These are phyloP conservation scores for Nicator chloris DNA, from an alignment of 2,113 vertebrate species.

Conservation along the genomic window DNA sequence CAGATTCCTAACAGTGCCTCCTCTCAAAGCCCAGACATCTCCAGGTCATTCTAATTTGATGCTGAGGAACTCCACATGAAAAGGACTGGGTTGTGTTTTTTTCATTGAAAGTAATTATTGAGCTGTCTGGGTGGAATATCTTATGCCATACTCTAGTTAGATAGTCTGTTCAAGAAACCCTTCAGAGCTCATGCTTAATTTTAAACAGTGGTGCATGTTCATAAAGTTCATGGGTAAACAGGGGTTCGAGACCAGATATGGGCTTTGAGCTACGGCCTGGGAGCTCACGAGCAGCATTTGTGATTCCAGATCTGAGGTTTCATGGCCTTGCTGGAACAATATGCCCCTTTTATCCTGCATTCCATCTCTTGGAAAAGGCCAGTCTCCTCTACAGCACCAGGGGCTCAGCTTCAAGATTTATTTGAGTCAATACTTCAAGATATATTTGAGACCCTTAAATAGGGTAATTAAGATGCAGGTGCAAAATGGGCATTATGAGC, in stretches of 20 bases:
- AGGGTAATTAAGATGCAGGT: not conserved
- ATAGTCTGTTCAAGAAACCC: not conserved
- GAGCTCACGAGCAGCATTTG: accelerated
- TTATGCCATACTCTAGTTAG: not conserved
- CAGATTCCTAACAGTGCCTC: not conserved
- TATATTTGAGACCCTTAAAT: not conserved
- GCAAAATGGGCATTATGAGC: not conserved
- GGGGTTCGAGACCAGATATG: not conserved
- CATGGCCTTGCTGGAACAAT: accelerated
- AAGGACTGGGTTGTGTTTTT: not conserved
- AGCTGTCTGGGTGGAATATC: not conserved
- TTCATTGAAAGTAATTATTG: not conserved
- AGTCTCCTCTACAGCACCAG: not conserved
- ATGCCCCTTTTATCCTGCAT: not conserved
- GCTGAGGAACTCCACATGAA: not conserved
- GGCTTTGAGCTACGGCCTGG: not conserved
- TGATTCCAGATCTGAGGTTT: not conserved
- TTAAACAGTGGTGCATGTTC: not conserved
- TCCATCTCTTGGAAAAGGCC: not conserved
- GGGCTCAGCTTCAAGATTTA: not conserved
- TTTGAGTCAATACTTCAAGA: not conserved
- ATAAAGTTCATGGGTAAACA: not conserved
- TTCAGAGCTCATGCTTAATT: not conserved
- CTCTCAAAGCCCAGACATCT: not conserved
- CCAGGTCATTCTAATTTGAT: not conserved